These are phyloP conservation scores for Caenorhabditis afra DNA, from an alignment of 2,888 invertebrate genomes.

Conservation along the genomic window DNA sequence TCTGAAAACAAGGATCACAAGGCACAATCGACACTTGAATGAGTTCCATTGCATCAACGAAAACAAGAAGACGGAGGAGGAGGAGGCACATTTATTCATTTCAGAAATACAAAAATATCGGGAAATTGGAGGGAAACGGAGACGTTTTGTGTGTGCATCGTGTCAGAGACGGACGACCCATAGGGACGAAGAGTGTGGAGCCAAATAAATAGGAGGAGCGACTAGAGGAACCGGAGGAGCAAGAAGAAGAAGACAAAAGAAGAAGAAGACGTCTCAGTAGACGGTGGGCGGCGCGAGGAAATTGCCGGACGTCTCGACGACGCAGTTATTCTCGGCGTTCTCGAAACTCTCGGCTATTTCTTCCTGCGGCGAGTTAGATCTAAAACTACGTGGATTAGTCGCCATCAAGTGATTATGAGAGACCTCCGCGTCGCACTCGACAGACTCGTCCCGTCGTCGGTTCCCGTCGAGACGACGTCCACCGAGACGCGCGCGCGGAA, in stretches of 20 bases:
- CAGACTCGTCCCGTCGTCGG: slow-evolving; percentile 55
- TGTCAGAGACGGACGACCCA: background rate
- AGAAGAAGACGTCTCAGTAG: slow-evolving; percentile 41
- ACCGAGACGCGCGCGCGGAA: slow-evolving; percentile 66
- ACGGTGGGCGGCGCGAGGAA: slow-evolving; percentile 66
- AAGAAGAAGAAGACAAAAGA: background rate
- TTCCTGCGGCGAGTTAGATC: slow-evolving; percentile 56
- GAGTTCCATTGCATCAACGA: no score
- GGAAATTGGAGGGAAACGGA: no score
- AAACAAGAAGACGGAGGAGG: no score
- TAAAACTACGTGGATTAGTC: slow-evolving; percentile 46
- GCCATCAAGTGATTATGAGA: slow-evolving; percentile 14
- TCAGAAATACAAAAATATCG: no score
- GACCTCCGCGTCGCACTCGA: slow-evolving; percentile 55
- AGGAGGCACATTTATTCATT: no score
- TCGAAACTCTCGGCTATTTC: slow-evolving; percentile 47
- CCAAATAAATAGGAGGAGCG: background rate
- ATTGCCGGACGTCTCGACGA: slow-evolving; percentile 54
- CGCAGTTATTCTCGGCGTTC: slow-evolving; percentile 27
- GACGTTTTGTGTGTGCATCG: background rate
- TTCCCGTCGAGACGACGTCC: slow-evolving; percentile 64
- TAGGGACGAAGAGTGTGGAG: background rate
- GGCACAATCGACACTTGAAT: no score
- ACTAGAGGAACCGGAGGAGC: background rate
- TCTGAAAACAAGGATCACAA: no score